Percentiles rank a stretch among this genome's conserved stretches.
Conservation (phyloP, 2,797 vertebrate genomes). For the Syndactyla subalaris region DNA sequence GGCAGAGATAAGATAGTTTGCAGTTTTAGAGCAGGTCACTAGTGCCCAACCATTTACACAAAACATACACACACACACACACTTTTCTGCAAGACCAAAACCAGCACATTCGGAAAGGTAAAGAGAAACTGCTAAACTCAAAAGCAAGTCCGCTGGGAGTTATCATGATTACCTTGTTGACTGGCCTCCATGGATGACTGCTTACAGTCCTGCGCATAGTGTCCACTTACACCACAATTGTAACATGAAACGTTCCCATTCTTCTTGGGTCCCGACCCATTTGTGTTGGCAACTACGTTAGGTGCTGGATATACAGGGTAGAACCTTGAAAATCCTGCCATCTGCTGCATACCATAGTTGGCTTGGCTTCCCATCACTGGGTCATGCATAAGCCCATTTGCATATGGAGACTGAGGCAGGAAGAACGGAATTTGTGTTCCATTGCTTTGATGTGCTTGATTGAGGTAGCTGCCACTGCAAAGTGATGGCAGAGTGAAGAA, state of each 20-base stretch:
- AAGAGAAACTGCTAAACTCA: constrained; percentile 70
- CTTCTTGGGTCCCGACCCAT: constrained; percentile 87
- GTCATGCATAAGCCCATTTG: constrained; percentile 85
- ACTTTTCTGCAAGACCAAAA: constrained; percentile 63
- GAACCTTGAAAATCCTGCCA: constrained; percentile 87
- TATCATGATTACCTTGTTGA: constrained; percentile 89
- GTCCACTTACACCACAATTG: constrained; percentile 92
- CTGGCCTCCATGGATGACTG: constrained; percentile 90
- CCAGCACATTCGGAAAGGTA: constrained; percentile 62
- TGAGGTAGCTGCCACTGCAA: constrained; percentile 92
- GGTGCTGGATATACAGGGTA: constrained; percentile 85
- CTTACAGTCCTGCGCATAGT: constrained; percentile 94
- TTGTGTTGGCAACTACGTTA: constrained; percentile 83
- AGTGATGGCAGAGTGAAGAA: constrained; percentile 88
- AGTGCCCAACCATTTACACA: constrained; percentile 67
- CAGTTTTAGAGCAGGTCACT: constrained; percentile 55
- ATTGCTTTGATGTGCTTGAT: constrained; percentile 88
- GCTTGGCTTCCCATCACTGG: constrained; percentile 89
- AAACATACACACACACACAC: constrained; percentile 65
- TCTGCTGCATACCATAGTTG: constrained; percentile 89
- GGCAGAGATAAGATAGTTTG: constrained; percentile 43
- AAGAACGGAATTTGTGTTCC: constrained; percentile 88
- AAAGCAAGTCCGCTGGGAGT: constrained; percentile 82
- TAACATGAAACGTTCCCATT: constrained; percentile 91
- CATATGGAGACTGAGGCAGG: constrained; percentile 83